phyloP scores from a whole-genome alignment of 35 echinoderm and acorn worm genomes.

The Nesometra sesokonis region DNA sequence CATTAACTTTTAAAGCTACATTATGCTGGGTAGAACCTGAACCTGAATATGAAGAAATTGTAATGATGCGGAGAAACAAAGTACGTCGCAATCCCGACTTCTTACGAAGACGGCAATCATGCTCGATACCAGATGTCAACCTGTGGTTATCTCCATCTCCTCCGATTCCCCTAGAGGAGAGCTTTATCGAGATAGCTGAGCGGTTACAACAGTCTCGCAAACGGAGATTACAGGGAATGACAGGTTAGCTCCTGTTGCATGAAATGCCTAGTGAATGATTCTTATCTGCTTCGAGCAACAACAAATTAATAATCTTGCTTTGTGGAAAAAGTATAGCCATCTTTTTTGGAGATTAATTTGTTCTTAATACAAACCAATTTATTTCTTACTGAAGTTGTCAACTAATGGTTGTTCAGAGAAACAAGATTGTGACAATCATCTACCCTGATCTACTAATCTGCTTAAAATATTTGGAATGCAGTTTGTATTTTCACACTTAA shows the following conservation, averaged over 20 bases:
- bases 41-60: neutral
- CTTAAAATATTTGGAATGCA: too few species aligned
- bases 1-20: neutral
- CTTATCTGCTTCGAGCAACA: too few species aligned
- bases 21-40: neutral
- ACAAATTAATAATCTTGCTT: too few species aligned
- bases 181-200: neutral
- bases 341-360: too few species aligned
- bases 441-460: too few species aligned
- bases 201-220: neutral
- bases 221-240: neutral
- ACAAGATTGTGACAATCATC: too few species aligned
- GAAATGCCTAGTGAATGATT: neutral
- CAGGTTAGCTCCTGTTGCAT: neutral
- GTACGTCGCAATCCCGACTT: neutral
- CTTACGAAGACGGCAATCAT: neutral
- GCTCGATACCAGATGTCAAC: neutral
- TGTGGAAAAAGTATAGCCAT: too few species aligned
- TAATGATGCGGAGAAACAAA: neutral
- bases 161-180: neutral
- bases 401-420: too few species aligned
- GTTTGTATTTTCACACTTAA: too few species aligned
- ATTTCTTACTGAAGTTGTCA: too few species aligned
- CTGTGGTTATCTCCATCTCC: neutral
- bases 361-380: too few species aligned